phyloP scores from a whole-genome alignment of 1,140 invertebrate genomes.

The Papilio polyxenes region DNA sequence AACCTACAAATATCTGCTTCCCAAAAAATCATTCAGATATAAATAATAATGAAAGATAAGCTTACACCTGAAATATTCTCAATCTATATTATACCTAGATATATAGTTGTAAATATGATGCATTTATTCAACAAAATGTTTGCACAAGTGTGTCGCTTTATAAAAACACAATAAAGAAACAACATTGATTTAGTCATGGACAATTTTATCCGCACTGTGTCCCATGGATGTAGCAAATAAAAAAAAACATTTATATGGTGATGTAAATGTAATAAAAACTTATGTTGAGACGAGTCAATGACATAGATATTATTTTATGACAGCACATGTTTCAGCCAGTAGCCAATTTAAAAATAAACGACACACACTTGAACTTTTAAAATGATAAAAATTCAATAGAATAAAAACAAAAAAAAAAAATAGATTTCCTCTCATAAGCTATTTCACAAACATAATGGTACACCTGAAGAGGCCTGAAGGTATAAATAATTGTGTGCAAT shows the following conservation, averaged over 20 bases:
- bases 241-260: slow-evolving; percentile 5
- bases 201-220: slow-evolving; percentile 23
- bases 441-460: background rate
- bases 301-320: slow-evolving; percentile 15
- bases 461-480: background rate
- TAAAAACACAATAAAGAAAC: slow-evolving; percentile 37
- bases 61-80: background rate
- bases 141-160: slow-evolving; percentile 2
- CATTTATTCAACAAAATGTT: slow-evolving; percentile 32
- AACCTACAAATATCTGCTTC: background rate
- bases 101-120: background rate
- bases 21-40: background rate
- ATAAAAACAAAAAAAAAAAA: background rate
- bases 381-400: background rate
- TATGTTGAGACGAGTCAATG: slow-evolving; percentile 6
- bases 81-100: background rate
- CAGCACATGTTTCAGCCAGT: background rate
- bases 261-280: slow-evolving; percentile 25
- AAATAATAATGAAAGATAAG: background rate
- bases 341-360: background rate
- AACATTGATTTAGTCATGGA: slow-evolving; percentile 39
- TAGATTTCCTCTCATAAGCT: background rate
- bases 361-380: background rate
- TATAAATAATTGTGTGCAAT: slow-evolving; percentile 24
- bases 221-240: slow-evolving; percentile 20